Percentiles rank a stretch among this genome's conserved stretches.
These are phyloP conservation scores for Scortum barcoo DNA, from an alignment of 2,113 vertebrate genomes.

Conservation along the genomic window DNA sequence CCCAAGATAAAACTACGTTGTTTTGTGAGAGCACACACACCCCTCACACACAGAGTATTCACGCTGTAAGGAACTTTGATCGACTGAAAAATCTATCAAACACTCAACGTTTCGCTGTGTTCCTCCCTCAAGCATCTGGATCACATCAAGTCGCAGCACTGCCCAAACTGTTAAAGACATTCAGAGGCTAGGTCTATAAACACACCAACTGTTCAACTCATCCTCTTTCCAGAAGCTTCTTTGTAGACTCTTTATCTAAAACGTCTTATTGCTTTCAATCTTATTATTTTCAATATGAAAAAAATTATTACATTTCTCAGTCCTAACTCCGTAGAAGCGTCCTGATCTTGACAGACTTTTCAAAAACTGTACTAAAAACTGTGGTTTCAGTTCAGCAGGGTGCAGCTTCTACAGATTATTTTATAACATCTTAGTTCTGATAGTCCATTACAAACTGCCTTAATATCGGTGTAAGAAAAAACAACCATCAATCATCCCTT, in stretches of 20 bases:
- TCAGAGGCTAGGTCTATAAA: too few species aligned
- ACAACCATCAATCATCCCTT: too few species aligned
- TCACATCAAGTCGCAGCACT: conserved; percentile 28
- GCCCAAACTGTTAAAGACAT: conserved; percentile 12
- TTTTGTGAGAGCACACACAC: not conserved
- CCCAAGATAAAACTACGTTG: too few species aligned
- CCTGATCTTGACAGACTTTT: not conserved
- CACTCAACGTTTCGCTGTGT: not conserved
- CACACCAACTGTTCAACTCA: too few species aligned
- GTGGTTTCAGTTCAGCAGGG: too few species aligned
- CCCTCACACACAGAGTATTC: not conserved
- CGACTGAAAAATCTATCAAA: conserved; percentile 6
- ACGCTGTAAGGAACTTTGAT: not conserved
- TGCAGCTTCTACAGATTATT: too few species aligned
- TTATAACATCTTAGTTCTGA: too few species aligned
- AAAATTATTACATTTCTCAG: not conserved
- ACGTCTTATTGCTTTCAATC: not conserved
- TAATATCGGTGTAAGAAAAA: too few species aligned
- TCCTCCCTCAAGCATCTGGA: conserved; percentile 52
- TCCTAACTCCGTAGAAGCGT: not conserved
- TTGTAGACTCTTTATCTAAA: too few species aligned
- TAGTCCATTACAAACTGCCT: too few species aligned
- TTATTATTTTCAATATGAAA: too few species aligned
- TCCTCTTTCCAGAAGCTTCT: not conserved
- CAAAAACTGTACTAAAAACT: too few species aligned